A percentile compares a stretch with the other conserved stretches of the same genome.
Conservation (phyloP, 92 coral and sea anemone species). For the Bergia sp. region DNA sequence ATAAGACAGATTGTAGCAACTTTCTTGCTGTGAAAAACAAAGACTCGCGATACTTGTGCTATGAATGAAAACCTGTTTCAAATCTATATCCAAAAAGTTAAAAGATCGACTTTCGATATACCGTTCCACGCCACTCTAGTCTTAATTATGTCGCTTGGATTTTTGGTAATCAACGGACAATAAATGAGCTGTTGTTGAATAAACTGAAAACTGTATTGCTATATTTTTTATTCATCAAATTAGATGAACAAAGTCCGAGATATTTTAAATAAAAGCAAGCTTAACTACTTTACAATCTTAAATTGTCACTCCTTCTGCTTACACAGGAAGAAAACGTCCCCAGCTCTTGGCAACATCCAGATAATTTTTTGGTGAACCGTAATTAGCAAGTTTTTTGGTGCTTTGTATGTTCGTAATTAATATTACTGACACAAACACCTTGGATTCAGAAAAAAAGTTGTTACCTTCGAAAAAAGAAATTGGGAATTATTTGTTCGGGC, state of each 20-base stretch:
- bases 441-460: not conserved
- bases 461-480: not conserved
- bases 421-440: not conserved
- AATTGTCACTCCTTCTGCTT: not conserved
- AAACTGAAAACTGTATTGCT: not conserved
- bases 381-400: not conserved
- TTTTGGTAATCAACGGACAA: not conserved
- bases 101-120: not conserved
- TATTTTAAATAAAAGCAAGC: too few relatives aligned
- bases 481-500: not conserved
- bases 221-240: not conserved
- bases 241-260: not conserved
- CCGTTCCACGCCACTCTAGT: not conserved
- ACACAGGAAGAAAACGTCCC: not conserved
- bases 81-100: too few relatives aligned
- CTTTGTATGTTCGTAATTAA: slow-evolving; percentile 1
- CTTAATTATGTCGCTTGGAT: not conserved
- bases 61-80: not conserved
- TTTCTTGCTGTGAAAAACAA: not conserved
- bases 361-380: not conserved
- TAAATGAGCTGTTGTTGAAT: not conserved
- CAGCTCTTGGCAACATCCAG: not conserved
- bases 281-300: too few relatives aligned
- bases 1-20: not conserved
- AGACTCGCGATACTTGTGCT: not conserved